Base-by-base conservation (phyloP, 2,113 vertebrate species). In the Rallus limicola region DNA sequence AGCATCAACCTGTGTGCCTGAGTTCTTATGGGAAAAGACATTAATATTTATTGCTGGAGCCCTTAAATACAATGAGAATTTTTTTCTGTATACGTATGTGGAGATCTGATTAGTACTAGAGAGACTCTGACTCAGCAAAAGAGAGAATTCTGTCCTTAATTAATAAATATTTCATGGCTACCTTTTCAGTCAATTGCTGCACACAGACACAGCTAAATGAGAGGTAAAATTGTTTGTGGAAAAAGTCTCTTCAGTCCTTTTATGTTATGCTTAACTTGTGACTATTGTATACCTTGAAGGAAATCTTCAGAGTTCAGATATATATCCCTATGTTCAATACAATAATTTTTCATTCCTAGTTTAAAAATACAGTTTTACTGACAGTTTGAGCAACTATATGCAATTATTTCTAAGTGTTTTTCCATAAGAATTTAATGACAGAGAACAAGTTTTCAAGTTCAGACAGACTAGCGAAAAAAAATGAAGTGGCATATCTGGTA, bases 1-100 rank as follows among this genome's bases (percentile, higher is more conserved):
- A 70, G 8, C 17, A 59, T 36, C 63, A 67, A 42, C 21, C 17
- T 38, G 23, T 78, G 53, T 53, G 44, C 38, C 64, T 60, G 76
- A 50, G 44, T 91, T 92, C 25, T 93, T 74, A 84, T 78, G 53
- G 85, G 67, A 84, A 90, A 82, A 91, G 28, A 91, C 25, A 89
- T 38, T 91, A 93, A 59, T 82, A 67, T 58, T 92, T 95, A 80
- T 72, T 89, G 40, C 7, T 86, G 92, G 44, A 76, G 36, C 14
- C 77, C 84, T 74, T 93, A 84, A 94, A 89, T 86, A 48, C 38
- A 86, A 62, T 50, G 31, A 29, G 34, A 10, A 31, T 65, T 90
- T 91, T 65, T 90, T 91, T 81, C 60, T 91, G 5, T 29, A 67
- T 38, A 24, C 60, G 38, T 59, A 36, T 42, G 55, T 46, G 50